phyloP scores from a whole-genome alignment of 37 sponge, comb jelly and placozoan genomes.

The Aphrocallistes beatrix region DNA sequence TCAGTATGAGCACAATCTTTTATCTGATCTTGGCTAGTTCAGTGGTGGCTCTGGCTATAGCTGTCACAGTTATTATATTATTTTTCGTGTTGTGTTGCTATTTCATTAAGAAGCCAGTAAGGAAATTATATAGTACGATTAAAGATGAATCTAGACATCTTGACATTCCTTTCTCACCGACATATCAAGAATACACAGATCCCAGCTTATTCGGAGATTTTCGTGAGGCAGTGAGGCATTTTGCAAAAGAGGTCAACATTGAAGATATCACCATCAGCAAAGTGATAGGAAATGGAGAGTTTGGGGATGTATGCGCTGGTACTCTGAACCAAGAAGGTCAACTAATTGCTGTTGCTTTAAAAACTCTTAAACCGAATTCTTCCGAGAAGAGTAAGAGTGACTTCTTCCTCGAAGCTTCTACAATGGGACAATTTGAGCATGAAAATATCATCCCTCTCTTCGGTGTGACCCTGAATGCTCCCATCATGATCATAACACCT shows the following conservation, averaged over 20 bases:
- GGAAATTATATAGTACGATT: too few species aligned
- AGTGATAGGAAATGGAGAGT: neutral
- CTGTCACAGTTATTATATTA: neutral
- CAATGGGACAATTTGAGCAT: neutral
- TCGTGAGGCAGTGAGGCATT: neutral
- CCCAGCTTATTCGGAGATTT: neutral
- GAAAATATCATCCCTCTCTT: neutral
- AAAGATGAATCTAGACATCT: too few species aligned
- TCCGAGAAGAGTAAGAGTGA: neutral
- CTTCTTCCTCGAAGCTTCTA: neutral
- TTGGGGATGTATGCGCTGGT: neutral
- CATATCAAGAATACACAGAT: too few species aligned
- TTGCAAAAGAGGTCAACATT: neutral
- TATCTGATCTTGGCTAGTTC: neutral
- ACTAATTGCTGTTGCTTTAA: neutral
- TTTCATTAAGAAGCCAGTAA: neutral
- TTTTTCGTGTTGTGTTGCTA: neutral
- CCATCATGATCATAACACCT: neutral
- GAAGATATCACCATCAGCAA: neutral
- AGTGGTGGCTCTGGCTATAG: neutral
- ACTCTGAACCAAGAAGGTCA: conserved; percentile 1
- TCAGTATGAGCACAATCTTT: neutral
- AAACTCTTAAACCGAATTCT: neutral
- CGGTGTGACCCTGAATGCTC: neutral
- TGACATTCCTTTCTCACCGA: too few species aligned